These are phyloP conservation scores for Drosophila sp. DNA, from an alignment of 1,140 invertebrate species.

Conservation along the genomic window DNA sequence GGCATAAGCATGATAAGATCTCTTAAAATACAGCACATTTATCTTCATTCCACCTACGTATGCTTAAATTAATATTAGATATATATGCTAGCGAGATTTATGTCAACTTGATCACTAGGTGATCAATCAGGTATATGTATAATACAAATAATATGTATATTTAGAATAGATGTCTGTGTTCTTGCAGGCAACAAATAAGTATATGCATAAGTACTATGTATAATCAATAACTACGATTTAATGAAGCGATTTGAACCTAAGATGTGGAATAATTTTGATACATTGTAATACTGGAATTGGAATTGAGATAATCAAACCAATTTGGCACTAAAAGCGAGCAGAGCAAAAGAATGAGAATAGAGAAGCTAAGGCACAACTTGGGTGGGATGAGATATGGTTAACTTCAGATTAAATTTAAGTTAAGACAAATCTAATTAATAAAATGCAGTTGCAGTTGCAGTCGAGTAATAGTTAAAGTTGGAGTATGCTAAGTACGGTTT, in stretches of 20 bases:
- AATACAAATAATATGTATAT: neutral
- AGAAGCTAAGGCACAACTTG: slow-evolving; percentile 24
- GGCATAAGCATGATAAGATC: too few relatives aligned
- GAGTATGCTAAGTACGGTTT: slow-evolving; percentile 23
- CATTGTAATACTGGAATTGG: slow-evolving; percentile 3
- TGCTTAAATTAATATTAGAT: neutral
- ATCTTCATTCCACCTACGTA: slow-evolving; percentile 1
- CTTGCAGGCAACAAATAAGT: slow-evolving; percentile 36
- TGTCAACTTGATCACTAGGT: neutral
- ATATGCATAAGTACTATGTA: slow-evolving; percentile 1
- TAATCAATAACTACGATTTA: slow-evolving; percentile 17
- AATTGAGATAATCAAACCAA: slow-evolving; percentile 22
- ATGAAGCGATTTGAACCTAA: neutral
- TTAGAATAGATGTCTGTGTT: slow-evolving; percentile 12
- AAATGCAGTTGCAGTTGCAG: slow-evolving; percentile 43
- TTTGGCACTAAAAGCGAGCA: slow-evolving; percentile 47
- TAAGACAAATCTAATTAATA: slow-evolving; percentile 23
- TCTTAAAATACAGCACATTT: neutral
- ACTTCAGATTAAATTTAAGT: slow-evolving; percentile 24
- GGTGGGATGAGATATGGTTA: slow-evolving; percentile 36
- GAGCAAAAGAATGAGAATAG: slow-evolving; percentile 21
- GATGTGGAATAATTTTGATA: neutral
- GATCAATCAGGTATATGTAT: neutral
- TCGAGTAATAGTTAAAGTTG: slow-evolving; percentile 17
- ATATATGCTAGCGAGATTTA: neutral